These are phyloP conservation scores for Ornithoptera alexandrae DNA, from an alignment of 2,888 invertebrate species.

Conservation along the genomic window DNA sequence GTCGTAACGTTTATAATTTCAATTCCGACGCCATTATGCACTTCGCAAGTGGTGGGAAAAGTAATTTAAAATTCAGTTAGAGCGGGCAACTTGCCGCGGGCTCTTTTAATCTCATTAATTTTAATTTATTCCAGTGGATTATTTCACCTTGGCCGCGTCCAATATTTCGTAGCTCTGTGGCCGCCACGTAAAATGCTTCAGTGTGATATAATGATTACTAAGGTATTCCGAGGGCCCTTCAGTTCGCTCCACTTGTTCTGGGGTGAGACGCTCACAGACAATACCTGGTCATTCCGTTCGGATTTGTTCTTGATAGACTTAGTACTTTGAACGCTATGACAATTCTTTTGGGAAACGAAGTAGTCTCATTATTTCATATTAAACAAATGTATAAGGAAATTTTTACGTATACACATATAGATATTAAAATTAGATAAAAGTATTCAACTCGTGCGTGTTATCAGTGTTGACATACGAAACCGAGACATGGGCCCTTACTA, in stretches of 20 bases:
- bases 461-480: too few species aligned
- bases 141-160: conserved; percentile 60
- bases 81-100: conserved; percentile 55
- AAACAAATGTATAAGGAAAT: too few species aligned
- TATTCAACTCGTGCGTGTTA: too few species aligned
- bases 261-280: neutral
- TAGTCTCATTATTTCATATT: too few species aligned
- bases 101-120: conserved; percentile 76
- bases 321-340: neutral
- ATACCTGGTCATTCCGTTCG: neutral
- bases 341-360: neutral
- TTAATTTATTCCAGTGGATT: conserved; percentile 75
- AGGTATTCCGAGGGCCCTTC: conserved; percentile 18
- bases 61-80: conserved; percentile 73
- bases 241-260: conserved; percentile 7
- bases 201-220: conserved; percentile 23
- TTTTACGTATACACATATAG: too few species aligned
- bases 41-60: conserved; percentile 69
- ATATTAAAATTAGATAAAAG: too few species aligned
- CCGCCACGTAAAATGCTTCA: conserved; percentile 21
- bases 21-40: conserved; percentile 75
- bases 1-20: conserved; percentile 51
- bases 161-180: conserved; percentile 44
- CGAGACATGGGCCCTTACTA: too few species aligned
- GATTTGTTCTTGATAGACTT: conserved; percentile 4